Evolutionary conservation across 35 echinoderm and acorn worm species (phyloP).

Genomic region (Acanthaster planci): DNA sequence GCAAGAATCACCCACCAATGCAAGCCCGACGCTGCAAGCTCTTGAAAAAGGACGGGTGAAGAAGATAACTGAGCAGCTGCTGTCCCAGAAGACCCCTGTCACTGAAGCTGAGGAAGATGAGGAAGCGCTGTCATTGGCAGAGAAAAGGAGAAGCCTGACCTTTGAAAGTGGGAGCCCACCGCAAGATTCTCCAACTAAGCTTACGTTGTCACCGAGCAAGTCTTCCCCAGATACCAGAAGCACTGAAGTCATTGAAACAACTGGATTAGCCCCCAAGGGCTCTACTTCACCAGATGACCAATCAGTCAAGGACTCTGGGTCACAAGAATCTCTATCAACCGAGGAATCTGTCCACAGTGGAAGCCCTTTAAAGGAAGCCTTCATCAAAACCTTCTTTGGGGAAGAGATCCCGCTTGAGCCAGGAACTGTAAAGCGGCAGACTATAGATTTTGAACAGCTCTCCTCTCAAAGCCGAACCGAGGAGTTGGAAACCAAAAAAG

Average conservation of each 20-base stretch:
- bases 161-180: not conserved
- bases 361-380: constrained; percentile 6
- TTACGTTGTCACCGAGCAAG: not conserved
- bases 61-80: constrained; percentile 44
- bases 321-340: not conserved
- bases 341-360: not conserved
- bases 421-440: constrained; percentile 80
- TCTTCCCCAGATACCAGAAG: constrained; percentile 13
- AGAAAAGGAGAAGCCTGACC: constrained; percentile 10
- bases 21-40: constrained; percentile 31
- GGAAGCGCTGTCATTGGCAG: constrained; percentile 5
- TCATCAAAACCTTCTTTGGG: constrained; percentile 45
- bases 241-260: not conserved
- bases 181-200: not conserved
- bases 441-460: constrained; percentile 79
- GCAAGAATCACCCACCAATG: not conserved
- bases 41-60: constrained; percentile 54
- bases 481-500: constrained; percentile 26
- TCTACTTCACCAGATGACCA: not conserved
- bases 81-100: constrained; percentile 23
- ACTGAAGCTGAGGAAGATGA: not conserved
- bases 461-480: constrained; percentile 8
- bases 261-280: not conserved
- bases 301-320: not conserved
- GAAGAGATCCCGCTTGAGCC: constrained; percentile 80